These are phyloP conservation scores for Parnassius apollo DNA, from an alignment of 2,888 invertebrate species.

Conservation along the genomic window DNA sequence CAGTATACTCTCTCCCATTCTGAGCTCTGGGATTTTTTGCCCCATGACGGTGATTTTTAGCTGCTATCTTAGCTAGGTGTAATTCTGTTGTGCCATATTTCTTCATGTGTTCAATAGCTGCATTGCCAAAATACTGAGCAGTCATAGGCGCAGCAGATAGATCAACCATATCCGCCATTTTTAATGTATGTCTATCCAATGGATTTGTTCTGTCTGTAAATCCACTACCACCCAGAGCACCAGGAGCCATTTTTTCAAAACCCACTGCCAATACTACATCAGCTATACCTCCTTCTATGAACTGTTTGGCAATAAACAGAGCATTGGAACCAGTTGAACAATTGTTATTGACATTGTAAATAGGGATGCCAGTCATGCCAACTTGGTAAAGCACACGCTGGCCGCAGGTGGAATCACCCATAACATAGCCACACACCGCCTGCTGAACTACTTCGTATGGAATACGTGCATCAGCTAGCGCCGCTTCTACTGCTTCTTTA, in stretches of 20 bases:
- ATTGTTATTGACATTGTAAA: slow-evolving; percentile 99
- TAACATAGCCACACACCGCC: slow-evolving; percentile 96
- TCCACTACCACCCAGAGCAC: slow-evolving; percentile 88
- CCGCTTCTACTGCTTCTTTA: slow-evolving; percentile 94
- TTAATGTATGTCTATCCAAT: slow-evolving; percentile 91
- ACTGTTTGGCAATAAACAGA: slow-evolving; percentile 93
- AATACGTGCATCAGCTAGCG: slow-evolving; percentile 91
- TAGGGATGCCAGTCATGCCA: slow-evolving; percentile 97
- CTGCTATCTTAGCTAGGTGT: slow-evolving; percentile 98
- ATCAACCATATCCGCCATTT: slow-evolving; percentile 92
- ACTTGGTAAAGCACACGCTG: slow-evolving; percentile 96
- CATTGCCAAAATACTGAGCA: slow-evolving; percentile 98
- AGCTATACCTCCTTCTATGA: slow-evolving; percentile 92
- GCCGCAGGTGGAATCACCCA: slow-evolving; percentile 97
- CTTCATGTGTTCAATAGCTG: slow-evolving; percentile 97
- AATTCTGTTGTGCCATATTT: slow-evolving; percentile 95
- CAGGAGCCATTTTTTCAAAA: slow-evolving; percentile 98
- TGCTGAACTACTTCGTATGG: slow-evolving; percentile 90
- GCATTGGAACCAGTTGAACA: slow-evolving; percentile 98
- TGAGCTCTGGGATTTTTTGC: slow-evolving; percentile 98
- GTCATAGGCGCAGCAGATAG: slow-evolving; percentile 92
- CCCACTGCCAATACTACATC: slow-evolving; percentile 96
- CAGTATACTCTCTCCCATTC: slow-evolving; percentile 93
- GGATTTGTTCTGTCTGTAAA: slow-evolving; percentile 93
- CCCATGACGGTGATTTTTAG: slow-evolving; percentile 98